Evolutionary conservation across 2,888 invertebrate genomes (phyloP).

Genomic region (Dicroscelio sp.): DNA sequence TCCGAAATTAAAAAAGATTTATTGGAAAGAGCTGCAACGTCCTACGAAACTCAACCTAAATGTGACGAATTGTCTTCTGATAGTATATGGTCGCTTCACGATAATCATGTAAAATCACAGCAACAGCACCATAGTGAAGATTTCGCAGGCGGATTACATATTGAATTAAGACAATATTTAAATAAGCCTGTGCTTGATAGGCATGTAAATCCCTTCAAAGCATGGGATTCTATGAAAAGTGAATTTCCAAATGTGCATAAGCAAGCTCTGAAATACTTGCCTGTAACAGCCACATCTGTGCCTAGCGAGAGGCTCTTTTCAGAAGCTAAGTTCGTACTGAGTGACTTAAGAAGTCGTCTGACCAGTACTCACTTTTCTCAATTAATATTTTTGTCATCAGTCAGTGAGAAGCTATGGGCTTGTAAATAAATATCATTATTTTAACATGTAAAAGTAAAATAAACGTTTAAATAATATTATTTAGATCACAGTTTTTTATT

Average conservation of each 20-base stretch:
- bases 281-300: not conserved
- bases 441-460: too few species aligned
- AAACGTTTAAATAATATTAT: too few species aligned
- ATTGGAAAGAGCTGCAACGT: not conserved
- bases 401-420: not conserved
- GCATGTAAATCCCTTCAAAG: slow-evolving; percentile 35
- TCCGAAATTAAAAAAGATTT: not conserved
- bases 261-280: not conserved
- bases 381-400: not conserved
- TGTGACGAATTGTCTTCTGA: too few species aligned
- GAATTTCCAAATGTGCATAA: slow-evolving; percentile 42
- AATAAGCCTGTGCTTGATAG: slow-evolving; percentile 39
- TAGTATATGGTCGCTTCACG: not conserved
- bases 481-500: too few species aligned
- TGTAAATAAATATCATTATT: too few species aligned
- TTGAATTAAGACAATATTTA: slow-evolving; percentile 66
- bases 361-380: not conserved
- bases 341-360: not conserved
- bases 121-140: not conserved
- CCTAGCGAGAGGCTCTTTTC: not conserved
- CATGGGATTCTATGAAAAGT: slow-evolving; percentile 59
- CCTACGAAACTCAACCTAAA: not conserved
- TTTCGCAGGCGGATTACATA: not conserved
- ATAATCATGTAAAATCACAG: not conserved
- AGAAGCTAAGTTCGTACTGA: not conserved